Base-by-base conservation (phyloP, 2,113 vertebrate species). In the Neolamprologus falcicula region DNA sequence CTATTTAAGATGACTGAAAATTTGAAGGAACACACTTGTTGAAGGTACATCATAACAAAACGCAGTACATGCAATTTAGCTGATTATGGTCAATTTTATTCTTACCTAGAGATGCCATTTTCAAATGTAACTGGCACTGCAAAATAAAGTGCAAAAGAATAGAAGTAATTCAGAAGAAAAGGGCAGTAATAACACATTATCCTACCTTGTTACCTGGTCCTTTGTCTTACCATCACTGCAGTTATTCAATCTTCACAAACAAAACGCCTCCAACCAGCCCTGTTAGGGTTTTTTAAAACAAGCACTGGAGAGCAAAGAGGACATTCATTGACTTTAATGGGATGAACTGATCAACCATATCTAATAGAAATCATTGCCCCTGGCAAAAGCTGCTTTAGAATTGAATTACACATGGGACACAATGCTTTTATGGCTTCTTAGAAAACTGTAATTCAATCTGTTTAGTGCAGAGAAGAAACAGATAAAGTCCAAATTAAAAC, bases 271-370 rank as follows among this genome's bases (percentile, higher is more conserved):
- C 95, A 96, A 96, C 93, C 95, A 96, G 90, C 92, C 95, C 93
- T 93, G 93, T 97, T 95, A 96, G 95, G 96, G 92, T 96, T 97
- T 94, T 96, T 94, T 96, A 96, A 96, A 96, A 96, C 90, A 96
- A 96, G 95, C 93, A 94, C 90, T 96, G 96, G 92, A 94, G 92
- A 97, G 95, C 95, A 96, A 97, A 97, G 86, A 94, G 94, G 96
- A 96, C 96, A 96, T 95, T 96, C 94, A 96, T 96, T 97, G 96
- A 96, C 96, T 97, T 96, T 97, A 97, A 97, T 97, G 93, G 95
- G 95, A 96, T 97, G 96, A 97, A 95, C 96, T 96, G 96, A 96
- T 96, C 96, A 95, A 93, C 96, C 94, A 97, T 97, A 97, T 97
- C 96, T 96, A 97, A 97, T 97, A 97, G 95, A 97, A 97, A 96